Conservation (phyloP, 1,140 invertebrate species). For the Drosophila orosa region DNA sequence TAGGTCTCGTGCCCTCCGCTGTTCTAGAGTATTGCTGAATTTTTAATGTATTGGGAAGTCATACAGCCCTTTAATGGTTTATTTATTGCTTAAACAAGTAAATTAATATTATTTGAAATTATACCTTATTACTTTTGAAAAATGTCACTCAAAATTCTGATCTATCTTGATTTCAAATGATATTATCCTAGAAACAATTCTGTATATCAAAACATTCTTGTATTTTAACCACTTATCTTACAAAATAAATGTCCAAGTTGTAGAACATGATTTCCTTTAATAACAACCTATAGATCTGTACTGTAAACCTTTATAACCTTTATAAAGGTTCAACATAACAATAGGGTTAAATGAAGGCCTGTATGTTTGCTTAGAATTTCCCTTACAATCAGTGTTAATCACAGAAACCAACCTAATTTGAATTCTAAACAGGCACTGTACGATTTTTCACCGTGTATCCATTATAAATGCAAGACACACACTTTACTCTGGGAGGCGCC, state of each 20-base stretch:
- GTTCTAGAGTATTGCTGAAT: too few relatives aligned
- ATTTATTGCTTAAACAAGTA: too few relatives aligned
- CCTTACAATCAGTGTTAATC: neutral
- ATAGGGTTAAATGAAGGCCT: neutral
- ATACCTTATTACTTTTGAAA: neutral
- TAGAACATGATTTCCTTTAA: neutral
- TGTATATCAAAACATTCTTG: neutral
- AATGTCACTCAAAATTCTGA: neutral
- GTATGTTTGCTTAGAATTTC: neutral
- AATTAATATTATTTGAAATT: too few relatives aligned
- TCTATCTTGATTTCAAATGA: neutral
- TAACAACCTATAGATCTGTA: neutral
- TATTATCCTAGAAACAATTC: neutral
- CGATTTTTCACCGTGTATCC: conserved; percentile 53
- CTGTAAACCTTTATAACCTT: neutral
- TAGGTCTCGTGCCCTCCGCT: too few relatives aligned
- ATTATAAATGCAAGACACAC: conserved; percentile 75
- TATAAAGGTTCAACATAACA: too few relatives aligned
- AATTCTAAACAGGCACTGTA: neutral
- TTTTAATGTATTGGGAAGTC: too few relatives aligned
- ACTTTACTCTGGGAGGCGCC: conserved; percentile 62
- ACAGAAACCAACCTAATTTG: neutral
- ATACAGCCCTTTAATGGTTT: too few relatives aligned
- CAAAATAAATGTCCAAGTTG: too few relatives aligned
- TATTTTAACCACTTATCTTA: neutral